Evolutionary conservation across 2,113 vertebrate species (phyloP).

Genomic region (Aplodontia rufa): DNA sequence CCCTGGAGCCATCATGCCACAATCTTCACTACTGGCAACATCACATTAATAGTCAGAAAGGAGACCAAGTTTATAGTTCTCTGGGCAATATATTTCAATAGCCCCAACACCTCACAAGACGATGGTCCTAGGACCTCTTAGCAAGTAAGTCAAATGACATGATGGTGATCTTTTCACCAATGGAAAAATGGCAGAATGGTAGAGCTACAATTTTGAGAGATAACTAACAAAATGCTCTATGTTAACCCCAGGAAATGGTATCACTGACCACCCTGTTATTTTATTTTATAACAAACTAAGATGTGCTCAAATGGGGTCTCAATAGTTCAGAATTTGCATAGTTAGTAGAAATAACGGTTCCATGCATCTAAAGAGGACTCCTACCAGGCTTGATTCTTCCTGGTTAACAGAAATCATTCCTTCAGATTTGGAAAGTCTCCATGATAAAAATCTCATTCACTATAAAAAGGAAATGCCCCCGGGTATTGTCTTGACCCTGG

Average conservation of each 20-base stretch:
- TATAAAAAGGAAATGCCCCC: no score
- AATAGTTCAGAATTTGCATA: not conserved
- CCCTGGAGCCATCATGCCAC: not conserved
- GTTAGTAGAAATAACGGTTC: slow-evolving; percentile 5
- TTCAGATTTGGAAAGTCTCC: not conserved
- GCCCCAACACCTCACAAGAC: not conserved
- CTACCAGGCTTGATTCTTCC: not conserved
- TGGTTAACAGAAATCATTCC: not conserved
- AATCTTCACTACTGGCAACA: not conserved
- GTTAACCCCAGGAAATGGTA: not conserved
- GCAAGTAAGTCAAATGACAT: not conserved
- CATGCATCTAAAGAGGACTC: not conserved
- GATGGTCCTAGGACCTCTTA: not conserved
- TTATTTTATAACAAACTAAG: slow-evolving; percentile 27
- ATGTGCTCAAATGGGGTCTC: not conserved
- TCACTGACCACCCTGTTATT: not conserved
- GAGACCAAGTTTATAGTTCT: not conserved
- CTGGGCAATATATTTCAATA: not conserved
- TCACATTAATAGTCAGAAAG: not conserved
- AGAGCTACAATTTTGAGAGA: not conserved
- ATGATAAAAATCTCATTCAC: not conserved
- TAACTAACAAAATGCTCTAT: not conserved
- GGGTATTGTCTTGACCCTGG: not conserved
- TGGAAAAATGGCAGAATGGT: not conserved
- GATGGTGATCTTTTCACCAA: not conserved